Evolutionary conservation across 2,113 vertebrate genomes (phyloP), one percentile per base, ranked within the genome.

Genomic region (Mohoua ochrocephala): DNA sequence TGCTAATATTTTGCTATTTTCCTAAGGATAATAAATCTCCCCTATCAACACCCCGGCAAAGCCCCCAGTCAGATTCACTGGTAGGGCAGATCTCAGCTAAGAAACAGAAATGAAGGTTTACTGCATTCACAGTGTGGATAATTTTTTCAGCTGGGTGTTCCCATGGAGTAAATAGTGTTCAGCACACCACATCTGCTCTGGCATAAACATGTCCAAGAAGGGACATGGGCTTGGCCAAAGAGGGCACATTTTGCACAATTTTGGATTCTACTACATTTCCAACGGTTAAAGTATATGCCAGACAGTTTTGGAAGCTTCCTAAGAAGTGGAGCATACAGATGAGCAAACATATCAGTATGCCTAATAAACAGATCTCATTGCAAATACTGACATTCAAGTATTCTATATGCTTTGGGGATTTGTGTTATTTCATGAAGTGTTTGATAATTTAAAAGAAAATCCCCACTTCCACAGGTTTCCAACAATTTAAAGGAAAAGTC

Each of bases 1-100:
- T 95, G 87, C 91, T 97, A 95, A 96, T 91, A 96, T 73, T 82
- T 45, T 39, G 30, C 10, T 86, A 44, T 44, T 96, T 88, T 96
- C 79, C 73, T 93, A 87, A 94, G 94, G 87, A 88, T 54, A 95
- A 91, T 64, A 91, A 92, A 86, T 45, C 26, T 77, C 33, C 33
- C 39, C 47, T 88, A 84, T 41, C 54, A 30, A 59, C 47, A 91
- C 6, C 9, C 49, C 0, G 2, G 56, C 59, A 92, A 93, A 91
- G 47, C 22, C 41, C 56, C 16, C n/a, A 67, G 5, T 42, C 39
- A 63, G 17, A 85, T 61, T 84, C 26, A 12, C 86, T 93, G 37
- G 21, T 59, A 91, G 41, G 76, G 57, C 87, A 35, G 57, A 91
- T 88, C 69, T 87, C 42, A 35, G 27, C 92, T 33, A 84, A 90